phyloP scores from a whole-genome alignment of 37 sponge, comb jelly and placozoan species.

The Crambe crambe region DNA sequence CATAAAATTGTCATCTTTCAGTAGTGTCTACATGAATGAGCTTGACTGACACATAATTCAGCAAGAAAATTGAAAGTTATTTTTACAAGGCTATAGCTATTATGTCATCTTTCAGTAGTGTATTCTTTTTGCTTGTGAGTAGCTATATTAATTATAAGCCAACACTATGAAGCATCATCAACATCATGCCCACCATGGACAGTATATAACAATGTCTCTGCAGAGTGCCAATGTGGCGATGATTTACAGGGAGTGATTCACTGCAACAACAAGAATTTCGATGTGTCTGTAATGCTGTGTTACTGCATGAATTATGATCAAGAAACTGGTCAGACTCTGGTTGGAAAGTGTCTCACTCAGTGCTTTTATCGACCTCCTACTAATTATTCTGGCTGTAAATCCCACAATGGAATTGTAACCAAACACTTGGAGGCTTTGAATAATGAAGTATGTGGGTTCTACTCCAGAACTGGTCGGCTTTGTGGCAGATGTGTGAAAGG shows the following conservation, averaged over 20 bases:
- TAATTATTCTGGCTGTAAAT: background rate
- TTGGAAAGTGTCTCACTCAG: background rate
- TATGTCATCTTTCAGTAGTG: too few species aligned
- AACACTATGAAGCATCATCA: too few species aligned
- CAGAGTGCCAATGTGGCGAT: background rate
- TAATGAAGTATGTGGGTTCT: background rate
- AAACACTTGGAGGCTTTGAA: background rate
- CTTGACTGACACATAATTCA: too few species aligned
- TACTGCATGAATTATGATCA: background rate
- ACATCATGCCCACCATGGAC: background rate
- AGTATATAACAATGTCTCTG: background rate
- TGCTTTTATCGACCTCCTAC: background rate
- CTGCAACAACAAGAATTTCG: background rate
- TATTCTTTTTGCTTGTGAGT: too few species aligned
- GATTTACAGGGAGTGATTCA: background rate
- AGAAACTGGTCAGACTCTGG: background rate
- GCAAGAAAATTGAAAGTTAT: too few species aligned
- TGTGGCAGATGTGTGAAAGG: background rate
- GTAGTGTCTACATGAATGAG: too few species aligned
- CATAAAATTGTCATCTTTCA: too few species aligned
- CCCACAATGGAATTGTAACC: background rate
- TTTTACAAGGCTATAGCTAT: too few species aligned
- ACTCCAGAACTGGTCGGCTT: background rate
- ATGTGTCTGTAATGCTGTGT: background rate
- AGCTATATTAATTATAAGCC: too few species aligned